Evolutionary conservation across 1,140 invertebrate genomes (phyloP).

Genomic region (Subanguina moxae): DNA sequence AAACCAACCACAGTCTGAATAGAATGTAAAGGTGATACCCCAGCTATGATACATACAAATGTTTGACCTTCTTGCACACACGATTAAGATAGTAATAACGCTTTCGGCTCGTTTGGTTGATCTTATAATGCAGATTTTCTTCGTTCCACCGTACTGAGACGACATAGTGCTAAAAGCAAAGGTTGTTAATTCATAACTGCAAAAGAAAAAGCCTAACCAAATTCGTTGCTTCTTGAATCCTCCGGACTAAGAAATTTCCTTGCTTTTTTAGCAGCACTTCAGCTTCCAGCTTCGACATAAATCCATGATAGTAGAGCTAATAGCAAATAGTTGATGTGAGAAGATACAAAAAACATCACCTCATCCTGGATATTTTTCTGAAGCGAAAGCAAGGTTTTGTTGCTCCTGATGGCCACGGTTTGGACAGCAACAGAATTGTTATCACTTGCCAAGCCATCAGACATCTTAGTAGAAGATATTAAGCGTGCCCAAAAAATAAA

Average conservation of each 20-base stretch:
- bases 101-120: background rate
- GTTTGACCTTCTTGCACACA: background rate
- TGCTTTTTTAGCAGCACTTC: constrained; percentile 13
- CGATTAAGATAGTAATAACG: constrained; percentile 11
- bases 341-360: too few species aligned
- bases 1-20: constrained; percentile 4
- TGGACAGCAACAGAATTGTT: too few species aligned
- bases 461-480: too few species aligned
- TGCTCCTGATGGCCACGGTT: too few species aligned
- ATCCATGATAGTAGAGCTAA: constrained; percentile 20
- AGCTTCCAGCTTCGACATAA: constrained; percentile 13
- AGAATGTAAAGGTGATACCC: too few species aligned
- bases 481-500: too few species aligned
- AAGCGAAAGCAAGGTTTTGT: too few species aligned
- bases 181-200: background rate
- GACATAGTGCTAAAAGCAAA: background rate
- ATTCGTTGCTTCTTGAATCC: constrained; percentile 7
- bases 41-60: background rate
- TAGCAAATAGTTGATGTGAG: too few species aligned
- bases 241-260: constrained; percentile 14
- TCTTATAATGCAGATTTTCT: constrained; percentile 8
- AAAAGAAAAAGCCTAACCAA: constrained; percentile 6
- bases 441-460: too few species aligned
- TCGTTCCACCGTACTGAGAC: constrained; percentile 11
- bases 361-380: too few species aligned